These are phyloP conservation scores for Phyllostomus hastatus DNA, from an alignment of 2,113 vertebrate genomes.

Conservation along the genomic window DNA sequence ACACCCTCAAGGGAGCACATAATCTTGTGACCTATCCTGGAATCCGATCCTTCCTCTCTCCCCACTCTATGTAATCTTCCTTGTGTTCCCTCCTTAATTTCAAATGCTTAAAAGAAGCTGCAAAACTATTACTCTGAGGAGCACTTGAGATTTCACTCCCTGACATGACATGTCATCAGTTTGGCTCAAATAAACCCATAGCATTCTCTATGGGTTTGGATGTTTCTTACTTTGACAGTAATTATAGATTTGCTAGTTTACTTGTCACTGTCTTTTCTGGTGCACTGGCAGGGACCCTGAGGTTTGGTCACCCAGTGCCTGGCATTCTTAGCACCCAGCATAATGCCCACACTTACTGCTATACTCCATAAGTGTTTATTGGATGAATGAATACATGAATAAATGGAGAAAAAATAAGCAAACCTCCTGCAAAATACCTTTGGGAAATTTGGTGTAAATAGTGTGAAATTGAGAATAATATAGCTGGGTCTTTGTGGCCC, in stretches of 20 bases:
- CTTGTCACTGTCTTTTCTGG: background rate
- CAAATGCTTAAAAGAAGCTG: background rate
- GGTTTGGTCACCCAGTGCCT: background rate
- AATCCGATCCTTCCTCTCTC: background rate
- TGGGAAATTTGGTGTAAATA: background rate
- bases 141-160: background rate
- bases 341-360: background rate
- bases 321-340: background rate
- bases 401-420: background rate
- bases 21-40: background rate
- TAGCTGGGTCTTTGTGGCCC: background rate
- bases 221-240: background rate
- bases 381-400: background rate
- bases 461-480: background rate
- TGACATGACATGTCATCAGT: background rate
- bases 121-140: background rate
- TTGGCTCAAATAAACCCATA: background rate
- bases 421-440: background rate
- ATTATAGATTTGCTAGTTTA: background rate
- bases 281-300: background rate
- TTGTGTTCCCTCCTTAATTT: background rate
- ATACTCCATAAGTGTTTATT: background rate
- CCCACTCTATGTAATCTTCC: background rate
- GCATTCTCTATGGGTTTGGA: background rate
- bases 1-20: background rate